phyloP scores from a whole-genome alignment of 2,888 invertebrate genomes.

The Leptinotarsa rubiginosa region DNA sequence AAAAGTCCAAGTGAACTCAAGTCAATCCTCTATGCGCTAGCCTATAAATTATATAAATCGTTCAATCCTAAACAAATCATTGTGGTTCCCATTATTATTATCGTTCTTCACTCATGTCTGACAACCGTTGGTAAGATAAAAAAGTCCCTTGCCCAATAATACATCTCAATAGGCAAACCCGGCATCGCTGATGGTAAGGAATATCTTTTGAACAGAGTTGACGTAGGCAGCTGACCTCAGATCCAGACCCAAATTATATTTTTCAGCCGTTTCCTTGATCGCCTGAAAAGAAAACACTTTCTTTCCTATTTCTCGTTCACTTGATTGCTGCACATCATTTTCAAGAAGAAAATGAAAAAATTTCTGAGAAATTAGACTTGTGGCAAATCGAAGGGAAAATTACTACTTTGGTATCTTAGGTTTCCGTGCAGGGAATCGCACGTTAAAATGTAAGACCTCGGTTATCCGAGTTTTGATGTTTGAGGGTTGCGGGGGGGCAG shows the following conservation, averaged over 20 bases:
- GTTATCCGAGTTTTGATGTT: too few relatives aligned
- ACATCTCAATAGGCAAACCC: slow-evolving; percentile 67
- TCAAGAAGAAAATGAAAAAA: neutral
- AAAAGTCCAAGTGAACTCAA: too few relatives aligned
- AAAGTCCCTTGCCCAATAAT: neutral
- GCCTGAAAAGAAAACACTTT: slow-evolving; percentile 71
- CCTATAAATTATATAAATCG: too few relatives aligned
- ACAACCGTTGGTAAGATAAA: neutral
- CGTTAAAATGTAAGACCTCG: too few relatives aligned
- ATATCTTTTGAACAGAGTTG: slow-evolving; percentile 96
- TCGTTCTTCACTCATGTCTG: slow-evolving; percentile 3
- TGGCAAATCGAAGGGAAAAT: too few relatives aligned
- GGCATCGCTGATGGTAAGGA: slow-evolving; percentile 92
- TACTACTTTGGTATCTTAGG: too few relatives aligned
- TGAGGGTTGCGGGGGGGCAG: too few relatives aligned
- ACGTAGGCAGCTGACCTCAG: slow-evolving; percentile 96
- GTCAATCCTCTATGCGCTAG: too few relatives aligned
- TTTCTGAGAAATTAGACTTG: too few relatives aligned
- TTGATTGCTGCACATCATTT: neutral
- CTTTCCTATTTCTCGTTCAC: slow-evolving; percentile 8
- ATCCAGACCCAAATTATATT: slow-evolving; percentile 91
- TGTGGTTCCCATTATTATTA: neutral
- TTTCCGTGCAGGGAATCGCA: too few relatives aligned
- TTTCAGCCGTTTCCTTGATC: slow-evolving; percentile 92
- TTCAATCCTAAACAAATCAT: neutral